Evolutionary conservation across 2,888 invertebrate species (phyloP).

Genomic region (Agapostemon virescens): DNA sequence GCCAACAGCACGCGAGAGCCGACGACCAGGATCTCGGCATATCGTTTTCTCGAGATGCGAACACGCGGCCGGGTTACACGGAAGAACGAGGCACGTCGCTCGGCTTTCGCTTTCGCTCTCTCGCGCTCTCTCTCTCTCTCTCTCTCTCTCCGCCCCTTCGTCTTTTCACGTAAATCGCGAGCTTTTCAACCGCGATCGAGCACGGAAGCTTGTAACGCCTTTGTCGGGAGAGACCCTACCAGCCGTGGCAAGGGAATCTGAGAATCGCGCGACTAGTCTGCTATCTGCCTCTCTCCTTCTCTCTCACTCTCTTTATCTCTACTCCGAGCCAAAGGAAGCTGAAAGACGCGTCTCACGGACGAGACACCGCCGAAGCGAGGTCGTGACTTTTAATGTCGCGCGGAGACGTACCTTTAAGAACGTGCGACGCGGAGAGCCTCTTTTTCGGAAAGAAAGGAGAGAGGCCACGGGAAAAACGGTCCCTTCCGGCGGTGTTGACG

Average conservation of each 20-base stretch:
- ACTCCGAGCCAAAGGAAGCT: background rate
- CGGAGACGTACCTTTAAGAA: background rate
- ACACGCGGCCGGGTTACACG: background rate
- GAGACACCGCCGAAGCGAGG: background rate
- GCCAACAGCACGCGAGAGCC: slow-evolving; percentile 23
- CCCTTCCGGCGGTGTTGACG: slow-evolving; percentile 29
- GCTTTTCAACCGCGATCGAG: slow-evolving; percentile 10
- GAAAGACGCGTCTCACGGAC: background rate
- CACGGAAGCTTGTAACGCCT: slow-evolving; percentile 6
- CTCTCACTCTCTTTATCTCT: too few relatives aligned
- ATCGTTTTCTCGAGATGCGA: slow-evolving; percentile 9
- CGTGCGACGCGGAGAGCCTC: slow-evolving; percentile 4
- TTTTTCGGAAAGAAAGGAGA: background rate
- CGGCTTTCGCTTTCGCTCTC: background rate
- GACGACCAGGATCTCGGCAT: slow-evolving; percentile 10
- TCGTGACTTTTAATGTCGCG: background rate
- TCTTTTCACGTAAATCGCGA: background rate
- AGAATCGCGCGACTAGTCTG: background rate
- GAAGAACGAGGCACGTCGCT: background rate
- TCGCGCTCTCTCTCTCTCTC: too few relatives aligned
- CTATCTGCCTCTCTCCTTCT: too few relatives aligned
- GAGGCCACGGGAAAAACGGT: slow-evolving; percentile 27
- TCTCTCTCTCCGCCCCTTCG: background rate
- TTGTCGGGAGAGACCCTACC: background rate
- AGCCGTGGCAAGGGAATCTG: background rate